Conservation (phyloP, 1,140 invertebrate genomes). For the Eupeodes corollae region DNA sequence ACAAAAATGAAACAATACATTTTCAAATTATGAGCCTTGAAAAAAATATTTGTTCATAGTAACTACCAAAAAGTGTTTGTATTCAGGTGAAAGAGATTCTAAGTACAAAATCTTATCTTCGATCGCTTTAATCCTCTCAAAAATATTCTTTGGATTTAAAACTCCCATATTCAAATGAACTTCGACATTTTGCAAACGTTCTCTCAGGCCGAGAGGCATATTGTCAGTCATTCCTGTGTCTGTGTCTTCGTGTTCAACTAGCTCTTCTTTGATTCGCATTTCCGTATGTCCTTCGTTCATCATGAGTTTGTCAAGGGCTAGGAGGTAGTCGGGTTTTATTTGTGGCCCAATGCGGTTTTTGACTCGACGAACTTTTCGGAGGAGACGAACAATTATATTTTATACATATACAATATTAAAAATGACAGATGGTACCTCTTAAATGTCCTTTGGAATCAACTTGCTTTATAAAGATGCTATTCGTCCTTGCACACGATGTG, state of each 20-base stretch:
- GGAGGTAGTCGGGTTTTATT: constrained; percentile 30
- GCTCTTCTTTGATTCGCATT: constrained; percentile 17
- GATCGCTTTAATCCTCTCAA: constrained; percentile 49
- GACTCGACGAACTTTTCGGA: constrained; percentile 38
- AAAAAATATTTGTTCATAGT: not conserved
- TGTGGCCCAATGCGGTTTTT: constrained; percentile 50
- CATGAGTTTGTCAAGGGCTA: constrained; percentile 25
- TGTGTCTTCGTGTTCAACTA: constrained; percentile 3
- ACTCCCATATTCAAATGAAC: constrained; percentile 40
- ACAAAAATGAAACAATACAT: too few species aligned
- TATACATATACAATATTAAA: not conserved
- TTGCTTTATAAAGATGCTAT: constrained; percentile 49
- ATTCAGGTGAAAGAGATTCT: constrained; percentile 60
- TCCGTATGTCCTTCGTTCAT: constrained; percentile 3
- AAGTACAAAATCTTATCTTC: constrained; percentile 53
- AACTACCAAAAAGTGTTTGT: constrained; percentile 50
- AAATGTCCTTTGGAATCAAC: constrained; percentile 58
- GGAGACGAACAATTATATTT: not conserved
- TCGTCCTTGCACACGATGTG: constrained; percentile 50
- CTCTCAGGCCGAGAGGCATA: constrained; percentile 40
- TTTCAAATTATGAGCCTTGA: too few species aligned
- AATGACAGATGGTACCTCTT: constrained; percentile 43
- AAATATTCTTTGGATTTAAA: constrained; percentile 46
- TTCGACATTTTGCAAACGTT: constrained; percentile 47
- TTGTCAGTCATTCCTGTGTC: constrained; percentile 22